These are phyloP conservation scores for Peromyscus eremicus DNA, from an alignment of 2,797 vertebrate species.

Conservation along the genomic window DNA sequence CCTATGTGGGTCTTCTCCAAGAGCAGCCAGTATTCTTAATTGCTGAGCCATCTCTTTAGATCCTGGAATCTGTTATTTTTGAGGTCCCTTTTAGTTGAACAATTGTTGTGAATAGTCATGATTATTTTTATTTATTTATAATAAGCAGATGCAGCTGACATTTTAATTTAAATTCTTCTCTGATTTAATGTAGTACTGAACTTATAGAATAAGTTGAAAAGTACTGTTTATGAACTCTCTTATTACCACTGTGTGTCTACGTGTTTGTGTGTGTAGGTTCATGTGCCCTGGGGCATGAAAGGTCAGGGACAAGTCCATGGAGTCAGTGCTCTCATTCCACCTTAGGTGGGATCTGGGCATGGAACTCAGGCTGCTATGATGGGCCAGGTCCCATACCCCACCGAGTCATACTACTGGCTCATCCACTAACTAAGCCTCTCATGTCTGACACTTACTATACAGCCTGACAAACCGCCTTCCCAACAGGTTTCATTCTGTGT, in stretches of 20 bases:
- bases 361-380: background rate
- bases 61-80: conserved; percentile 8
- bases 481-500: background rate
- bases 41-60: background rate
- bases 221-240: background rate
- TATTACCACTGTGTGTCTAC: background rate
- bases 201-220: conserved; percentile 54
- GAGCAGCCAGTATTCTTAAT: background rate
- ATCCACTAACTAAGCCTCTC: background rate
- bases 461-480: background rate
- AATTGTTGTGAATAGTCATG: conserved; percentile 30
- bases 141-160: background rate
- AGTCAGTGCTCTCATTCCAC: background rate
- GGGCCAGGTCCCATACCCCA: background rate
- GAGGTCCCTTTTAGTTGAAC: background rate
- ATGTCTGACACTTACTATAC: background rate
- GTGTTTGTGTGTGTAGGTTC: background rate
- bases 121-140: conserved; percentile 39
- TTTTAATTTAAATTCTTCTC: conserved; percentile 24
- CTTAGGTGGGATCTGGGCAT: background rate
- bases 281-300: background rate
- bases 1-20: background rate
- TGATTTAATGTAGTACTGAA: conserved; percentile 50
- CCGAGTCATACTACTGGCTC: background rate
- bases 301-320: background rate